Percentiles rank a stretch among this genome's conserved stretches.
Conservation (phyloP, 2,797 vertebrate species). For the Rhynchotus rufescens region DNA sequence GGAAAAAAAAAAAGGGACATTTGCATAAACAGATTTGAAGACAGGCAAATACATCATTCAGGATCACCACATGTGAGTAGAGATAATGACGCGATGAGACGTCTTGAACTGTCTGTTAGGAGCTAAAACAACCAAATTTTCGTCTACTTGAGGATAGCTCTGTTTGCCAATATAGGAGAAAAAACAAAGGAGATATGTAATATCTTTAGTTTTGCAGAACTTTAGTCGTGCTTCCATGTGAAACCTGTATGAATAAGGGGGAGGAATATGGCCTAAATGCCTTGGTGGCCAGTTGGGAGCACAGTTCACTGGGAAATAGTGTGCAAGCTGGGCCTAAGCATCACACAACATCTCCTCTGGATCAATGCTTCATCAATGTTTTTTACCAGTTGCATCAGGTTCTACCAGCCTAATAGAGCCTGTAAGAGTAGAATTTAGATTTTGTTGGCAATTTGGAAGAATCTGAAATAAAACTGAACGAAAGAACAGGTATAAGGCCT, state of each 20-base stretch:
- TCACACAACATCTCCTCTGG: not conserved
- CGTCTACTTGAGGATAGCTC: not conserved
- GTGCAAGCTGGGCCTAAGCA: not conserved
- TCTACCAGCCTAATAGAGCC: not conserved
- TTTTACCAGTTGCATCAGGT: not conserved
- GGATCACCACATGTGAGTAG: not conserved
- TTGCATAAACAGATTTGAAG: slow-evolving; percentile 33
- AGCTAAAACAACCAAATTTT: not conserved
- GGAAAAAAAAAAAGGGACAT: not conserved
- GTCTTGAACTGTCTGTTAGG: not conserved
- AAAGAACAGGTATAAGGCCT: not conserved
- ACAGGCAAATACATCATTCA: slow-evolving; percentile 36
- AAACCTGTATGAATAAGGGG: not conserved
- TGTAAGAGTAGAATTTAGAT: not conserved
- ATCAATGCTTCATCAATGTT: not conserved
- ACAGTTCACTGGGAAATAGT: not conserved
- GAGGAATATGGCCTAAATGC: not conserved
- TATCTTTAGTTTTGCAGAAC: not conserved
- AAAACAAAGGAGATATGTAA: not conserved
- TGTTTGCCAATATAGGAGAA: not conserved
- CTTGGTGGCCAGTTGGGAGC: not conserved
- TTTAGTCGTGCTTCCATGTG: not conserved
- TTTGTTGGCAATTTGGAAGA: slow-evolving; percentile 6
- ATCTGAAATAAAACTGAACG: not conserved
- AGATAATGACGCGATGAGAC: not conserved